Evolutionary conservation across 2,888 invertebrate species (phyloP), one percentile per base, ranked within the genome.

Genomic region (Lasioglossum lativentre): DNA sequence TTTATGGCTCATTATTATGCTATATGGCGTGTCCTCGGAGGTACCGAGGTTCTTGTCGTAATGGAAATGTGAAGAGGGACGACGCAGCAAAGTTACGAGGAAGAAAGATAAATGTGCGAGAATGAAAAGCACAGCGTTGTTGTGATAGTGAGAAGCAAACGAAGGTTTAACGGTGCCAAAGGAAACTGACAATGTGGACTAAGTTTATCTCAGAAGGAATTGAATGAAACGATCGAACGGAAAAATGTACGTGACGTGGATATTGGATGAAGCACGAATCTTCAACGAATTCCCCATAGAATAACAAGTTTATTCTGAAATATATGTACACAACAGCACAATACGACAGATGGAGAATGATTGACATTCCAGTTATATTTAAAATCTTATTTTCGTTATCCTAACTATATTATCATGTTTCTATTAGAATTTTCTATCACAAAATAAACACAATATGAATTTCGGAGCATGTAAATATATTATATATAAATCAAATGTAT

Each of bases 1-100:
- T 88, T 89, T 86, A 89, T 88, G 90, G 86, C 89, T 90, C 89
- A 90, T 89, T 90, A 90, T 89, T 89, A 89, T 90, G 88, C 89
- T 88, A 86, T 86, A 84, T 86, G 88, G 88, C 80, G 82, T 82
- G 88, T 90, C 88, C 88, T 79, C 80, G 86, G 71, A 52, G 86
- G 77, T 86, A 70, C 84, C 71, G 83, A 79, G 86, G 86, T 83
- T 77, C 86, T 80, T 75, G 80, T 77, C 83, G 80, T 86, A 81
- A 88, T 86, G 84, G 82, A 68, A 84, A 83, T 86, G 80, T 66
- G 88, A 90, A 86, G 82, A 77, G 80, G 84, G 79, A 80, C 82
- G 76, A 23, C 66, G 75, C 56, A 30, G 66, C 52, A 23, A 70
- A 42, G 78, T 83, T 70, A 72, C 74, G 68, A 74, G 34, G 12